Base-by-base conservation (phyloP, 2,797 vertebrate species). In the Tapera naevia region DNA sequence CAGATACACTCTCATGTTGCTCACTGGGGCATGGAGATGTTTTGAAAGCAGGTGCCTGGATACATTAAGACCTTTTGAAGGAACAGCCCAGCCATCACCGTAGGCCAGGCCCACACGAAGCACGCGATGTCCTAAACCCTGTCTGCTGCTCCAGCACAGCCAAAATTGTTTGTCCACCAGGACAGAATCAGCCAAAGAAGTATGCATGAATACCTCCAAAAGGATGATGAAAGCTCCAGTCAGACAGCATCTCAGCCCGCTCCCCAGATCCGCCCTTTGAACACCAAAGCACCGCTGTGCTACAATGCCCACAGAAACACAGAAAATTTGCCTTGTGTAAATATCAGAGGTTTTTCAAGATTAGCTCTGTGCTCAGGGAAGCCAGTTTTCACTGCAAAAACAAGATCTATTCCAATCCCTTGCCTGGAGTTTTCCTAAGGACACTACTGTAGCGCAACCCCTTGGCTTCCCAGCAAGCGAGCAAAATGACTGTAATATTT, bases 381-480 rank as follows among this genome's bases (percentile, higher is more conserved):
- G 71, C 57, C 91, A 93, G 64, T 73, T 93, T 88, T 84, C 41
- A 73, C 64, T 94, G 86, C 61, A 88, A 88, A 91, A 93, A 11
- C 58, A 89, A 58, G 15, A 76, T 70, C 50, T 41, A 66, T 46
- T 81, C 60, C 80, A 76, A 74, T 54, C 39, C 45, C 71, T 79
- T 7, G 3, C 61, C 43, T 73, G 56, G 78, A 76, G 53, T 65
- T 94, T 89, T 89, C 61, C 57, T 82, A 75, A 85, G 86, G 53
- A 91, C 65, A 53, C 8, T n/a, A 74, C 28, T 72, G 43, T 43
- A 85, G 48, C 80, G 75, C 62, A 88, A 93, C 7, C 32, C 56
- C 74, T 58, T 48, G 46, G 46, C 62, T 88, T 88, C 80, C 37
- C 48, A 90, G 48, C 53, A 83, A 37, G 32, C 2, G 1, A 39